Percentiles rank a stretch among this genome's conserved stretches.
phyloP scores from a whole-genome alignment of 2,888 invertebrate species.

The Alviniconcha strummeri region DNA sequence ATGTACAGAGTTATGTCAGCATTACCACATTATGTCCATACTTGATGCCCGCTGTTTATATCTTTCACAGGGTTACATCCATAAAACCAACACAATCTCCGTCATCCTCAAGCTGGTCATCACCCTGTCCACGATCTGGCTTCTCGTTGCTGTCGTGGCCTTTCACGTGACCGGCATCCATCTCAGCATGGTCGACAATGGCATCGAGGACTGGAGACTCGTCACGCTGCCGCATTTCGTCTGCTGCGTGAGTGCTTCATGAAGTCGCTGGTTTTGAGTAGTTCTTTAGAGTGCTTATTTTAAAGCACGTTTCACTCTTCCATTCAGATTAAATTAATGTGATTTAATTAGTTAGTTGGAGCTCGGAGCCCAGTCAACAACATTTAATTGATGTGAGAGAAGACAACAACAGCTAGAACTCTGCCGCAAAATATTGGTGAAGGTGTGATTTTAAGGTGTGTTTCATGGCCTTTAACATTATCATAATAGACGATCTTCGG shows the following conservation, averaged over 20 bases:
- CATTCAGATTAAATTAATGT: too few species aligned
- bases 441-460: too few species aligned
- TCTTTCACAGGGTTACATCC: slow-evolving; percentile 31
- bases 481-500: too few species aligned
- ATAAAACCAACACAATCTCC: slow-evolving; percentile 47
- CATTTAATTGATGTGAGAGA: background rate
- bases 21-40: too few species aligned
- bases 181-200: slow-evolving; percentile 59
- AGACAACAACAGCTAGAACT: background rate
- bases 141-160: slow-evolving; percentile 47
- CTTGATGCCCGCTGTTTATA: too few species aligned
- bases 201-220: slow-evolving; percentile 60
- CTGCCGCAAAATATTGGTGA: too few species aligned
- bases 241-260: slow-evolving; percentile 8
- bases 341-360: too few species aligned
- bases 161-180: slow-evolving; percentile 56
- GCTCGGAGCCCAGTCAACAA: background rate
- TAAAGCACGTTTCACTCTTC: too few species aligned
- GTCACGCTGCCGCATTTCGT: slow-evolving; percentile 48
- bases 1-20: too few species aligned
- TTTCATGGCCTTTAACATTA: too few species aligned
- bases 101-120: slow-evolving; percentile 54
- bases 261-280: too few species aligned
- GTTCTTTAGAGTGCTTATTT: too few species aligned
- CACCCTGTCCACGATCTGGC: slow-evolving; percentile 51